Conservation (phyloP, 2,113 vertebrate species). For the Himantopus leucocephalus region DNA sequence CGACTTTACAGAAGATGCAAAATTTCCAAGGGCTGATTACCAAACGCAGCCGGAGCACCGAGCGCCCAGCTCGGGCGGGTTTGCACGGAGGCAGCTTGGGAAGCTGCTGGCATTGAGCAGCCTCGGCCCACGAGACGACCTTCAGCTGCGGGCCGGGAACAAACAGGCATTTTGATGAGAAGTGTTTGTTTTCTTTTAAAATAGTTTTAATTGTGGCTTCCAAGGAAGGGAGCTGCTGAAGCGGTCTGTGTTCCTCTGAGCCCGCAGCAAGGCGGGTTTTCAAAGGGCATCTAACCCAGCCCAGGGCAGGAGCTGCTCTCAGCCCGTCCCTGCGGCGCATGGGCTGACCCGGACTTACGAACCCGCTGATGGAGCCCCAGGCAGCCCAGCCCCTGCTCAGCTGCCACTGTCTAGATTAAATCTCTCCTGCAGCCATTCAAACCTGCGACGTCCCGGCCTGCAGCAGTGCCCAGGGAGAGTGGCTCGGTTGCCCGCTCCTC, state of each 20-base stretch:
- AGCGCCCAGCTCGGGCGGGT: neutral
- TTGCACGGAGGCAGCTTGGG: neutral
- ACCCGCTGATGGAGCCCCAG: accelerated
- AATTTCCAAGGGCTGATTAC: neutral
- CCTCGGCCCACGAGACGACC: neutral
- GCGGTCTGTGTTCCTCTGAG: accelerated
- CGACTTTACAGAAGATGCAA: neutral
- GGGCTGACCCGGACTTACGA: accelerated
- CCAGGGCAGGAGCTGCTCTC: neutral
- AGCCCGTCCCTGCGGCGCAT: neutral
- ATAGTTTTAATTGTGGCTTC: slow-evolving; percentile 15
- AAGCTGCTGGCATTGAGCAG: neutral
- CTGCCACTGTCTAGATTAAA: neutral
- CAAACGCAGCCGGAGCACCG: accelerated
- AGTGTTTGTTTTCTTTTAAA: slow-evolving; percentile 41
- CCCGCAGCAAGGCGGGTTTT: neutral
- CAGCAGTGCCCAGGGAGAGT: neutral
- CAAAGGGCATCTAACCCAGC: neutral
- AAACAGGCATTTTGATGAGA: neutral
- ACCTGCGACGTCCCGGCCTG: neutral
- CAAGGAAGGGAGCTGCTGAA: neutral
- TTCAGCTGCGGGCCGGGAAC: neutral
- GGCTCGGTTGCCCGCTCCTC: accelerated
- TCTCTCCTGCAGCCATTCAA: neutral
- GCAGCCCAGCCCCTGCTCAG: neutral